Conservation (phyloP, 1,140 invertebrate species). For the Eupristina koningsbergeri region DNA sequence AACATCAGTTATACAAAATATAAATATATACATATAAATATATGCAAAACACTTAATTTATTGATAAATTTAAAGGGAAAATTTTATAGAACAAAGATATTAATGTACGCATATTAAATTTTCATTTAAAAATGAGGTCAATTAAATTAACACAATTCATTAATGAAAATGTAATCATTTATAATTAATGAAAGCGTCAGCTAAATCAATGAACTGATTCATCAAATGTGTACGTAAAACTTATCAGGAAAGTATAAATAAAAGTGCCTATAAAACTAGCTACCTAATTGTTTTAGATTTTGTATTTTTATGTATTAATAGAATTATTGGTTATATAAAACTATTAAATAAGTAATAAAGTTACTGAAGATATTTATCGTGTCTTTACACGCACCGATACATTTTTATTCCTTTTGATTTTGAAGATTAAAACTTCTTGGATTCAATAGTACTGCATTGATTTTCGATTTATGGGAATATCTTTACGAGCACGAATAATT, state of each 20-base stretch:
- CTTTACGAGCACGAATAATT: neutral
- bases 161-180: neutral
- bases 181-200: neutral
- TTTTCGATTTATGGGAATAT: neutral
- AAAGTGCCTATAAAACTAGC: neutral
- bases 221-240: neutral
- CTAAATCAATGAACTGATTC: neutral
- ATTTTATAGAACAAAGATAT: too few relatives aligned
- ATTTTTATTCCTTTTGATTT: neutral
- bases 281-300: neutral
- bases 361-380: too few relatives aligned
- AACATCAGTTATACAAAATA: too few relatives aligned
- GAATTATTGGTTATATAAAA: too few relatives aligned
- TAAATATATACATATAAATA: too few relatives aligned
- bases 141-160: neutral
- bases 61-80: too few relatives aligned
- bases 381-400: too few relatives aligned
- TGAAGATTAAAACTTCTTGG: neutral
- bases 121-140: neutral
- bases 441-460: neutral
- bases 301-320: too few relatives aligned
- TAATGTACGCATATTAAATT: neutral
- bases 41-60: too few relatives aligned
- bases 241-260: neutral
- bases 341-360: too few relatives aligned